phyloP scores from a whole-genome alignment of 1,140 invertebrate genomes.

The Brachionus manjavacas region DNA sequence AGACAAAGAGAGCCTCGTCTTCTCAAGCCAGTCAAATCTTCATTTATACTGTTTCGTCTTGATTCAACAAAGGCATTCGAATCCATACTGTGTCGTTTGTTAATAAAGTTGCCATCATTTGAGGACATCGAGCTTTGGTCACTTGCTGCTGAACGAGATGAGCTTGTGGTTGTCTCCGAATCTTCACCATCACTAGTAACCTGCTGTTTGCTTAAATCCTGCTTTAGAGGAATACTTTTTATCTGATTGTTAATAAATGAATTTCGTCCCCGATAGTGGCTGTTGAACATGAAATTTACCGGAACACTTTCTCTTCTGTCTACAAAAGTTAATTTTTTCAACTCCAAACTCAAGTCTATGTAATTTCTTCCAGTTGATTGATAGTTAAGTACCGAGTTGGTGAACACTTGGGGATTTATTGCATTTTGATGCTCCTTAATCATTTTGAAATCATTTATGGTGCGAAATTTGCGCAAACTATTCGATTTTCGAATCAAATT shows the following conservation, averaged over 20 bases:
- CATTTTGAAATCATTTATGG: slow-evolving; percentile 35
- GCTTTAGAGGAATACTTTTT: neutral
- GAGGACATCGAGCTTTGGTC: neutral
- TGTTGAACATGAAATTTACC: slow-evolving; percentile 13
- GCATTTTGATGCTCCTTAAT: neutral
- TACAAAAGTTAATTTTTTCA: slow-evolving; percentile 1
- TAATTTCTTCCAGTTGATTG: neutral
- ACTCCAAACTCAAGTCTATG: neutral
- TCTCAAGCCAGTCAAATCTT: neutral
- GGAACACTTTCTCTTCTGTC: slow-evolving; percentile 4
- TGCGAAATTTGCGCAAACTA: slow-evolving; percentile 7
- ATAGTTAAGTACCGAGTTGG: neutral
- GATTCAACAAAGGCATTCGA: neutral
- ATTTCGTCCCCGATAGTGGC: neutral
- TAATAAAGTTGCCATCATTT: neutral
- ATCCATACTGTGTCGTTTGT: neutral
- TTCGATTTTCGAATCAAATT: neutral
- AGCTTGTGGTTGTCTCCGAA: neutral
- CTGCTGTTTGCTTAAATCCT: neutral
- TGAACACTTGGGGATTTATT: neutral
- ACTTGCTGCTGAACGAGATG: slow-evolving; percentile 11
- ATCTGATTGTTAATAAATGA: neutral
- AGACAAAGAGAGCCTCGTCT: neutral
- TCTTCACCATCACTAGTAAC: slow-evolving; percentile 6
- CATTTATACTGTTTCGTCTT: neutral